phyloP scores from a whole-genome alignment of 2,888 invertebrate genomes.

The Bursaphelenchus okinawaensis region DNA sequence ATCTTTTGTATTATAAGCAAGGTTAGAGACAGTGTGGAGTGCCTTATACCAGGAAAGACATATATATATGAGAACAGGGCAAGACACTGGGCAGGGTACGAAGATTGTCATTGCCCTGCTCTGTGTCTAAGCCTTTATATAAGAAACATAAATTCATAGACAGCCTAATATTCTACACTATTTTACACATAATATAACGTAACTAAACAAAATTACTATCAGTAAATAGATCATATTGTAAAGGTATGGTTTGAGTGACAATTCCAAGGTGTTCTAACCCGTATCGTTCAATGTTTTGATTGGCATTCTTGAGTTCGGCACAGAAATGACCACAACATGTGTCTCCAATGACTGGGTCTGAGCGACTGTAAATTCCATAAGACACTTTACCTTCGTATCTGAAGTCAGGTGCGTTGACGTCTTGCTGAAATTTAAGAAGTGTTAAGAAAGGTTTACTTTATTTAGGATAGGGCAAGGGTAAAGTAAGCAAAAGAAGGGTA shows the following conservation, averaged over 20 bases:
- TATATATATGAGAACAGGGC: too few relatives aligned
- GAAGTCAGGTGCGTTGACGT: slow-evolving; percentile 36
- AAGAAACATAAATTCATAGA: neutral
- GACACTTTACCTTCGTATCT: slow-evolving; percentile 45
- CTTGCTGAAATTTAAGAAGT: slow-evolving; percentile 35
- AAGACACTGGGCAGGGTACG: too few relatives aligned
- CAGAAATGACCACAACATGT: slow-evolving; percentile 33
- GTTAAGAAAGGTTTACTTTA: too few relatives aligned
- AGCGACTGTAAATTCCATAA: slow-evolving; percentile 39
- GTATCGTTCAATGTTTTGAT: slow-evolving; percentile 18
- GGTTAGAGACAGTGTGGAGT: too few relatives aligned
- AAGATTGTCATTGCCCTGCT: too few relatives aligned
- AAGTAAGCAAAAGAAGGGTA: too few relatives aligned
- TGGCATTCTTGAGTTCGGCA: slow-evolving; percentile 28
- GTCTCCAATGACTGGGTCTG: slow-evolving; percentile 46
- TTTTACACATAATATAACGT: too few relatives aligned
- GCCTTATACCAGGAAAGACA: too few relatives aligned
- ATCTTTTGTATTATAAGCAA: too few relatives aligned
- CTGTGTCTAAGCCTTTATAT: too few relatives aligned
- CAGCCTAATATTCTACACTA: neutral
- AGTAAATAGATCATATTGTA: slow-evolving; percentile 26
- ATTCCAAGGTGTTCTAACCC: slow-evolving; percentile 24
- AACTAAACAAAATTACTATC: too few relatives aligned
- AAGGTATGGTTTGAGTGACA: slow-evolving; percentile 20
- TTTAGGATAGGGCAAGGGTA: too few relatives aligned